A percentile compares a stretch with the other conserved stretches of the same genome.
phyloP scores from a whole-genome alignment of 2,888 invertebrate genomes.

The Plebejus melissa region DNA sequence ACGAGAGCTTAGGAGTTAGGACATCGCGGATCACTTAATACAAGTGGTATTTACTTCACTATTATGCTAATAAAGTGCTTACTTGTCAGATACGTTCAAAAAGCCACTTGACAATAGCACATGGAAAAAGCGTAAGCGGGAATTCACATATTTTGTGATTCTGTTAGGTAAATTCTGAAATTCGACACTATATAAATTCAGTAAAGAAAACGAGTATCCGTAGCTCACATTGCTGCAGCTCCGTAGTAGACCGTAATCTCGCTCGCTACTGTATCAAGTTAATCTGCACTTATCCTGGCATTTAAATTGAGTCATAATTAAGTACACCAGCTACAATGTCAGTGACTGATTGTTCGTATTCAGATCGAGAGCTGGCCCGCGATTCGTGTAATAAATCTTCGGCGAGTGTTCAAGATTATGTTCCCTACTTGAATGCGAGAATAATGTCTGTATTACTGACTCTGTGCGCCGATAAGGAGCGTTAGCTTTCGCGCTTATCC shows the following conservation, averaged over 20 bases:
- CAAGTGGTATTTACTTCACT: background rate
- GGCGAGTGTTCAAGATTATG: constrained; percentile 11
- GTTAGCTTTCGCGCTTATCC: constrained; percentile 23
- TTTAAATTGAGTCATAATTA: background rate
- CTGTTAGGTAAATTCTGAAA: too few species aligned
- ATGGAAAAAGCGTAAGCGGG: too few species aligned
- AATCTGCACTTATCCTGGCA: background rate
- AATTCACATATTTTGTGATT: too few species aligned
- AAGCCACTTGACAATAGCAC: too few species aligned
- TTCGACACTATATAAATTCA: background rate
- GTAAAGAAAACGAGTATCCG: background rate
- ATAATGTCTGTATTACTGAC: constrained; percentile 23
- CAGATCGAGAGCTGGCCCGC: background rate
- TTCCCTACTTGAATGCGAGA: constrained; percentile 11
- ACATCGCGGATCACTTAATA: background rate
- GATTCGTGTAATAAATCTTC: constrained; percentile 19
- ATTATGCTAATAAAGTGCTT: too few species aligned
- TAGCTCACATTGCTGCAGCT: background rate
- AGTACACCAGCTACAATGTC: background rate
- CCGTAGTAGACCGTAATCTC: too few species aligned
- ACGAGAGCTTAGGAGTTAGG: background rate
- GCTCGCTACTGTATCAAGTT: too few species aligned
- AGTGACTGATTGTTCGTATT: constrained; percentile 5
- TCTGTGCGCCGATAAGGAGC: constrained; percentile 20
- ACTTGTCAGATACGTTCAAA: too few species aligned